Evolutionary conservation across 2,888 invertebrate genomes (phyloP).

Genomic region (Leptinotarsa tumamoca): DNA sequence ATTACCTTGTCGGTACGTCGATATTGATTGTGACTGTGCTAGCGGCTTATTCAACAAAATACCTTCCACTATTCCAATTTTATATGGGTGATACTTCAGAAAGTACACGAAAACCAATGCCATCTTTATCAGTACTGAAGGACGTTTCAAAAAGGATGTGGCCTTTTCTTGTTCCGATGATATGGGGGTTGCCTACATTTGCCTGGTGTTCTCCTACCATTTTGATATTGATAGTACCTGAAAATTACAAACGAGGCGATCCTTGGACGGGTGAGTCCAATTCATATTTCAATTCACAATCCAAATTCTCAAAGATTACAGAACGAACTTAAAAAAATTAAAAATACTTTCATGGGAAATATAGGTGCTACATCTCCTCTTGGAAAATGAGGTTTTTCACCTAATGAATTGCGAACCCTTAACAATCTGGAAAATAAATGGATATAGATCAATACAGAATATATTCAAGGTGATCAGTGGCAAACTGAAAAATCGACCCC

Average conservation of each 20-base stretch:
- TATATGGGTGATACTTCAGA: slow-evolving; percentile 23
- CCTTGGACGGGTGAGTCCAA: slow-evolving; percentile 10
- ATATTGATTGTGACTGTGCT: not conserved
- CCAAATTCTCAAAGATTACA: too few species aligned
- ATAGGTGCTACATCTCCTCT: too few species aligned
- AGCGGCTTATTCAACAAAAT: not conserved
- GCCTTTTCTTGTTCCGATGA: slow-evolving; percentile 1
- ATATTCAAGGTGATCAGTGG: too few species aligned
- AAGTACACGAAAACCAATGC: slow-evolving; percentile 1
- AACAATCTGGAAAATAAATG: too few species aligned
- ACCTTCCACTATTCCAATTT: slow-evolving; percentile 1
- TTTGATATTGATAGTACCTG: slow-evolving; percentile 15
- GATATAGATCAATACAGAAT: too few species aligned
- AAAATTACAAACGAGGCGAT: slow-evolving; percentile 1
- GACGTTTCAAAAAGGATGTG: slow-evolving; percentile 9
- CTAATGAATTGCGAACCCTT: too few species aligned
- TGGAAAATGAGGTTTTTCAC: too few species aligned
- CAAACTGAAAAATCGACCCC: too few species aligned
- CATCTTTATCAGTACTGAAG: not conserved
- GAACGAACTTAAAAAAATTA: too few species aligned
- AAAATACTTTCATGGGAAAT: too few species aligned
- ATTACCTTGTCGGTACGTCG: slow-evolving; percentile 11
- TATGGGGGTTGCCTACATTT: not conserved
- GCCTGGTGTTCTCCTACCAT: not conserved
- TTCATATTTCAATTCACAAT: too few species aligned